These are phyloP conservation scores for Reinhardtius hippoglossoides DNA, from an alignment of 2,113 vertebrate genomes.

Conservation along the genomic window DNA sequence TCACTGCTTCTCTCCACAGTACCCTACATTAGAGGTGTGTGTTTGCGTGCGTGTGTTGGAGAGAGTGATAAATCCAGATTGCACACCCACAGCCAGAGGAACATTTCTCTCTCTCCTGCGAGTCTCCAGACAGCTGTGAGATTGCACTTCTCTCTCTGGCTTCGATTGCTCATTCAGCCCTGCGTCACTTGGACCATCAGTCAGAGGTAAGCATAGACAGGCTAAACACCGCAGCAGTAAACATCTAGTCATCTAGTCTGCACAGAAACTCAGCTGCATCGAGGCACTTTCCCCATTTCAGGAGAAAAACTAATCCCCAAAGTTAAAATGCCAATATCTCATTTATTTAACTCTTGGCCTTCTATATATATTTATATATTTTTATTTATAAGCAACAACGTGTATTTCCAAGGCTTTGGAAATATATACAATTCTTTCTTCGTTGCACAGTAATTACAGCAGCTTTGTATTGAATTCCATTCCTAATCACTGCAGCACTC, in stretches of 20 bases:
- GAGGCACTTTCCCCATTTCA: not conserved
- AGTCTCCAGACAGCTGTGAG: constrained; percentile 69
- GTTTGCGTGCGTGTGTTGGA: not conserved
- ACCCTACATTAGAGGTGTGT: constrained; percentile 2
- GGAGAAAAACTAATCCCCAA: not conserved
- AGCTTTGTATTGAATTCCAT: constrained; percentile 14
- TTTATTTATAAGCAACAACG: not conserved
- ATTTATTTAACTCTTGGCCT: not conserved
- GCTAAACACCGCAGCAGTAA: constrained; percentile 14
- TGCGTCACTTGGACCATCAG: constrained; percentile 45
- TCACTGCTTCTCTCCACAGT: constrained; percentile 30
- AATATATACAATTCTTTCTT: not conserved
- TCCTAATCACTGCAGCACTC: constrained; percentile 3
- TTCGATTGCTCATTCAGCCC: constrained; percentile 21
- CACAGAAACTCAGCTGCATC: constrained; percentile 4
- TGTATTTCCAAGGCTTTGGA: not conserved
- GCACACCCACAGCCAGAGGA: constrained; percentile 43
- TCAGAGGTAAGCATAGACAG: constrained; percentile 47
- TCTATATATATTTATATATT: not conserved
- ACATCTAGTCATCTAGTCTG: constrained; percentile 9
- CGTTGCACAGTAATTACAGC: not conserved
- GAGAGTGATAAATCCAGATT: constrained; percentile 65
- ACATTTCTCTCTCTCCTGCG: constrained; percentile 58
- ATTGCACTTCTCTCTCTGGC: constrained; percentile 40
- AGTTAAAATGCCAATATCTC: not conserved